These are phyloP conservation scores for Pristiophorus japonicus DNA, from an alignment of 2,113 vertebrate species.

Conservation along the genomic window DNA sequence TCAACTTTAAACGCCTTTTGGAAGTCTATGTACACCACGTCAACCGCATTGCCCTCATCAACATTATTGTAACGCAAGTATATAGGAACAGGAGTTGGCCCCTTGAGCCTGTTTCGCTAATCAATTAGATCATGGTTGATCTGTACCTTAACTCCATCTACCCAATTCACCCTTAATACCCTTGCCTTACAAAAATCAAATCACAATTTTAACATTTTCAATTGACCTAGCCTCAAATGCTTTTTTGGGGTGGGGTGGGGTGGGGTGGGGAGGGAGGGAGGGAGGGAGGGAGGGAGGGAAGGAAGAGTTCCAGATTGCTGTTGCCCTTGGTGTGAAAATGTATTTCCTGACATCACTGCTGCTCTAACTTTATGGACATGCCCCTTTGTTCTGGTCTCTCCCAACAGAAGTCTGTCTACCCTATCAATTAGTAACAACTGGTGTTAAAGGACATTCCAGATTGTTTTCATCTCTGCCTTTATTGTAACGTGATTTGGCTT, in stretches of 20 bases:
- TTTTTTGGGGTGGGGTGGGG: too few species aligned
- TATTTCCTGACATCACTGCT: too few species aligned
- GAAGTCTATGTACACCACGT: too few species aligned
- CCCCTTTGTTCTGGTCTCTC: background rate
- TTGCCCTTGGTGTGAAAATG: background rate
- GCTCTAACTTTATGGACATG: background rate
- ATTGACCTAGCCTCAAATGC: background rate
- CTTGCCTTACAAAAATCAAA: background rate
- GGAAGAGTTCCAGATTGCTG: background rate
- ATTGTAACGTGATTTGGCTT: background rate
- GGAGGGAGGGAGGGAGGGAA: background rate
- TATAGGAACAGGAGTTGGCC: too few species aligned
- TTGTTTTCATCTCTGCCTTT: background rate
- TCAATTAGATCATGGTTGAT: background rate
- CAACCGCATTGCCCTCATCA: too few species aligned
- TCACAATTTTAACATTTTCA: background rate
- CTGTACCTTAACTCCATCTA: background rate
- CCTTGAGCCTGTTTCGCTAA: background rate
- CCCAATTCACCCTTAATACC: background rate
- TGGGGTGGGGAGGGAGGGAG: background rate
- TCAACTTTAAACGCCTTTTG: too few species aligned
- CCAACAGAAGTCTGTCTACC: background rate
- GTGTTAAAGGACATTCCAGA: background rate
- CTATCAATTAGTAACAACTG: background rate
- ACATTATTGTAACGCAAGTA: too few species aligned